Base-by-base conservation (phyloP, 1,140 invertebrate genomes). In the Cyphomyrmex costatus region DNA sequence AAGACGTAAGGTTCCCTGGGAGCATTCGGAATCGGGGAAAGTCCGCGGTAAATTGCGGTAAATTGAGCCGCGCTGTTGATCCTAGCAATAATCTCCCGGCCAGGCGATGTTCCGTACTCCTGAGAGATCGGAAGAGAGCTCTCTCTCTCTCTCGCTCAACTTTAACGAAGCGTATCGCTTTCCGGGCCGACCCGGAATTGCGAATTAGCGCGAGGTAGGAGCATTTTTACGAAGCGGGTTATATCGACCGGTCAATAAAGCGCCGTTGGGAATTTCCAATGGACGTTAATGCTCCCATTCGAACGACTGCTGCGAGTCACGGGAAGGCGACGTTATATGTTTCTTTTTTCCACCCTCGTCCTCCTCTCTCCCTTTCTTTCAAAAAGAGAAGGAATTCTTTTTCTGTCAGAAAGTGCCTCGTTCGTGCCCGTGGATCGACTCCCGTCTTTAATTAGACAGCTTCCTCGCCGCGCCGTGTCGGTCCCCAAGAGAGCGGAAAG, bases 361-460 rank as follows among this genome's bases (percentile, higher is more conserved):
- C 21, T 30, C 0, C n/a, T 6, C 27, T 60, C 46, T 42, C 14
- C 30, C 27, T 58, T 21, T 78, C 86, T 70, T 87, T 60, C 21
- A 10, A 65, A 49, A 60, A 8, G 60, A 61, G 63, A 61, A 87
- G 61, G 53, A 87, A 78, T 79, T 89, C 87, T 89, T 77, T 86
- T 87, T 63, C 89, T 71, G 89, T 88, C 86, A 83, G 87, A 89
- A 78, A 85, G 85, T 89, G 80, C 85, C 90, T 91, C 74, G 78
- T 88, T 89, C 90, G 84, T 91, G 87, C 79, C 71, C 66, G 42
- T 78, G 86, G 80, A 91, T 89, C 80, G 90, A 92, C 88, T 84
- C 79, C 90, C 85, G 91, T 90, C 93, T 94, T 94, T 94, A 94
- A 94, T 94, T 94, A 94, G 93, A 92, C 88, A 91, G 91, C 93